phyloP scores from a whole-genome alignment of 2,797 vertebrate genomes.

The Rhynchonycteris naso region DNA sequence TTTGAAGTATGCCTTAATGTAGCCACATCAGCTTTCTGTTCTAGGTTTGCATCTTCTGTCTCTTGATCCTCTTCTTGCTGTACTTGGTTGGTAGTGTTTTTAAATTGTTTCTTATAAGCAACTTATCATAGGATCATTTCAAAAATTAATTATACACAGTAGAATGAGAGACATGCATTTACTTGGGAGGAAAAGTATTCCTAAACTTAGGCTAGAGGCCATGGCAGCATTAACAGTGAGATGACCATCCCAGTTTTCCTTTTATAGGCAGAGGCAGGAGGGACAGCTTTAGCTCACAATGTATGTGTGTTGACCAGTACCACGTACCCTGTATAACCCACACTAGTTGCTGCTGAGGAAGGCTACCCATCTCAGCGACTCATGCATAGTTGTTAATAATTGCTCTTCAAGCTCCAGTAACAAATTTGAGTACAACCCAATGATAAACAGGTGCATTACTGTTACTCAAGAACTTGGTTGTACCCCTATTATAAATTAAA shows the following conservation, averaged over 20 bases:
- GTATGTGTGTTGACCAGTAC: background rate
- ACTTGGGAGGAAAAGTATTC: background rate
- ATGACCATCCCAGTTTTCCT: background rate
- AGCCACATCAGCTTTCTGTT: background rate
- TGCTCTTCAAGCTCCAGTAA: background rate
- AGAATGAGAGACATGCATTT: background rate
- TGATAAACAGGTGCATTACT: background rate
- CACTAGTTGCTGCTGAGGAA: background rate
- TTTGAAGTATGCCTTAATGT: background rate
- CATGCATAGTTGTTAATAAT: background rate
- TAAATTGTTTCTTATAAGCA: background rate
- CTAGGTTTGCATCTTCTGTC: background rate
- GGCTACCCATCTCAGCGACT: background rate
- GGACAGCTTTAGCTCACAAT: background rate
- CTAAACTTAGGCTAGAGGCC: background rate
- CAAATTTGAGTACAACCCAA: background rate
- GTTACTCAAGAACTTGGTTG: background rate
- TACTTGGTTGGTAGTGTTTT: background rate
- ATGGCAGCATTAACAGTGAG: background rate
- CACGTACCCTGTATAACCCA: background rate
- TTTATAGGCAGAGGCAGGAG: background rate
- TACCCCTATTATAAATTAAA: background rate
- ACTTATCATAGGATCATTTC: background rate
- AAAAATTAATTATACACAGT: background rate
- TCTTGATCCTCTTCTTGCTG: background rate